These are phyloP conservation scores for Nemotelus pantherinus DNA, from an alignment of 2,888 invertebrate species.

Conservation along the genomic window DNA sequence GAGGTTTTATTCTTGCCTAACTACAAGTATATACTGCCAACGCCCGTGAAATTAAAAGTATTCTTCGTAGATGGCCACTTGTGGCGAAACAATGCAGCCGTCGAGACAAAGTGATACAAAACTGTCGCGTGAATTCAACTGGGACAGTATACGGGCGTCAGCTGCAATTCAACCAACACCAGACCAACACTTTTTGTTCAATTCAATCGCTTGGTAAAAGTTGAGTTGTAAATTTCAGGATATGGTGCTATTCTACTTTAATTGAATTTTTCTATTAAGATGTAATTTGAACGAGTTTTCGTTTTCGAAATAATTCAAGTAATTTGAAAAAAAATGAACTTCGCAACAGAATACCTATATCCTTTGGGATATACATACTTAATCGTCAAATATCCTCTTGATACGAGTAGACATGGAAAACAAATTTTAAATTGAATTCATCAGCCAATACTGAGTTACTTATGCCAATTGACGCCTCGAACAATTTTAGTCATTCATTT, in stretches of 20 bases:
- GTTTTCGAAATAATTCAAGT: too few species aligned
- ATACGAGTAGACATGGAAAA: too few species aligned
- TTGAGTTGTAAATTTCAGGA: conserved; percentile 8
- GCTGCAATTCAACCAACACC: background rate
- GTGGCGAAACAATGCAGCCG: too few species aligned
- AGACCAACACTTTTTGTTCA: background rate
- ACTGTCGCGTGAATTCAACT: too few species aligned
- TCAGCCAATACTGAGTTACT: background rate
- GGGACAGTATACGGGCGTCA: conserved; percentile 15
- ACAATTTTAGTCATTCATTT: background rate
- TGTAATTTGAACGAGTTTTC: too few species aligned
- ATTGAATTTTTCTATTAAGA: conserved; percentile 13
- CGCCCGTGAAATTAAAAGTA: conserved; percentile 16
- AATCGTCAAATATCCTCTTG: too few species aligned
- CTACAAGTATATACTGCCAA: background rate
- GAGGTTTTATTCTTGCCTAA: background rate
- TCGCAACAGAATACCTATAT: too few species aligned
- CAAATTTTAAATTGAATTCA: background rate
- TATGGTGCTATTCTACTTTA: background rate
- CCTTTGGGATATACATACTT: too few species aligned
- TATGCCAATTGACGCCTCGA: background rate
- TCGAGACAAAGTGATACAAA: too few species aligned
- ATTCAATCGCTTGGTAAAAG: background rate
- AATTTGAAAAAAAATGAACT: too few species aligned
- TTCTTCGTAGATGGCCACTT: too few species aligned